Conservation (phyloP, 2,113 vertebrate species). For the Seriola dumerili region DNA sequence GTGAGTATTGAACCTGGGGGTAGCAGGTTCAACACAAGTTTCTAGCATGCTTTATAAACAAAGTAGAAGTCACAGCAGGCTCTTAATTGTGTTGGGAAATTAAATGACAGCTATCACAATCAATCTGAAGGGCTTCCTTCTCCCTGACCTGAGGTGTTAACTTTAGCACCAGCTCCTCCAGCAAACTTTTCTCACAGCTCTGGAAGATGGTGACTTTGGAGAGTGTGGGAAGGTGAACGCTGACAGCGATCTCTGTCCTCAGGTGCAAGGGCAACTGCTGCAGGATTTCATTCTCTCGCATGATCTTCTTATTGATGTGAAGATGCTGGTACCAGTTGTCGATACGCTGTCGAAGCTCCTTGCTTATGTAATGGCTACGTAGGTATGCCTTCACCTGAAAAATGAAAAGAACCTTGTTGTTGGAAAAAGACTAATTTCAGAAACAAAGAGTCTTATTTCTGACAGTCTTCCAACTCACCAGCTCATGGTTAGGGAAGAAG, state of each 20-base stretch:
- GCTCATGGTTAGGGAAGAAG: slow-evolving; percentile 89
- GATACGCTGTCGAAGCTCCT: slow-evolving; percentile 83
- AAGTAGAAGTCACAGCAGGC: too few relatives aligned
- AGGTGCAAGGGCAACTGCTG: slow-evolving; percentile 86
- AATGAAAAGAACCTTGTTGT: background rate
- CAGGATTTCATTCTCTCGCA: slow-evolving; percentile 88
- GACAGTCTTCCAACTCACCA: slow-evolving; percentile 75
- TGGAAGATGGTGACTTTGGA: slow-evolving; percentile 93
- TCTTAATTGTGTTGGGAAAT: too few relatives aligned
- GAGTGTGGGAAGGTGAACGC: slow-evolving; percentile 90
- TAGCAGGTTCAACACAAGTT: background rate
- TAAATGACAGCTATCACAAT: too few relatives aligned
- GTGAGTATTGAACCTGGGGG: background rate
- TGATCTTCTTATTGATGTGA: slow-evolving; percentile 91
- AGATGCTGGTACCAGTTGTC: slow-evolving; percentile 92
- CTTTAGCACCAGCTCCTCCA: slow-evolving; percentile 92
- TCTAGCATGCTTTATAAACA: too few relatives aligned
- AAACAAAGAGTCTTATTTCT: background rate
- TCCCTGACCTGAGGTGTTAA: slow-evolving; percentile 87
- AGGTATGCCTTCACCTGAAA: slow-evolving; percentile 86
- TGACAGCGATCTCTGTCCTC: slow-evolving; percentile 89
- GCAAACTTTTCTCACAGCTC: slow-evolving; percentile 89
- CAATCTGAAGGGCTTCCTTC: background rate
- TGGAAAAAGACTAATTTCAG: background rate
- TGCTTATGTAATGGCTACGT: slow-evolving; percentile 77